These are phyloP conservation scores for Gymnodraco acuticeps DNA, from an alignment of 2,797 vertebrate genomes.

Conservation along the genomic window DNA sequence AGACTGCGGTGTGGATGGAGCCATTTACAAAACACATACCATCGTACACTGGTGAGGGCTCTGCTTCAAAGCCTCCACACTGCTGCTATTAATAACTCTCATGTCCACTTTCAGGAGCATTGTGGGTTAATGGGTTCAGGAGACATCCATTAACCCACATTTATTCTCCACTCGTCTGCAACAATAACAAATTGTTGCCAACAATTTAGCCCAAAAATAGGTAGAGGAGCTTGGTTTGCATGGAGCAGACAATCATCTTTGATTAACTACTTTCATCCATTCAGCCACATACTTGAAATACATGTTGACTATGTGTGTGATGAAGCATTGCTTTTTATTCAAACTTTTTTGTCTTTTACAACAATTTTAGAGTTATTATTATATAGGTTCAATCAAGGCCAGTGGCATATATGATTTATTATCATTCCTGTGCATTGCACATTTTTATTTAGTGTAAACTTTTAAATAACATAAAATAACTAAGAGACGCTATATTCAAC, in stretches of 20 bases:
- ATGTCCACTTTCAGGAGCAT: conserved; percentile 59
- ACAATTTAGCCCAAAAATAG: background rate
- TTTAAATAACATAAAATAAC: too few species aligned
- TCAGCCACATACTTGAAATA: background rate
- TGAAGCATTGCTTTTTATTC: background rate
- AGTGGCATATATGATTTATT: background rate
- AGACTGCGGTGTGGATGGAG: conserved; percentile 20
- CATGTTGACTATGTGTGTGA: background rate
- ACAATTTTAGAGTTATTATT: background rate
- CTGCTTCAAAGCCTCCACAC: conserved; percentile 62
- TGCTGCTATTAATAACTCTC: conserved; percentile 68
- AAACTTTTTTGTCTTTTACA: background rate
- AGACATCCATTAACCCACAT: conserved; percentile 9
- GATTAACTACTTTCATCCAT: conserved; percentile 18
- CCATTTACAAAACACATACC: conserved; percentile 64
- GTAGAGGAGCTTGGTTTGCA: background rate
- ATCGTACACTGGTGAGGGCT: conserved; percentile 55
- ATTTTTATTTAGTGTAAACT: too few species aligned
- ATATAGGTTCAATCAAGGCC: background rate
- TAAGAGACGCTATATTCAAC: too few species aligned
- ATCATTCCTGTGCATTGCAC: background rate
- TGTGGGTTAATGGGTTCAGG: conserved; percentile 47
- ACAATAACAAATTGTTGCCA: conserved; percentile 6
- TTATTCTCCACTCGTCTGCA: conserved; percentile 24
- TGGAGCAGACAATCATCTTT: conserved; percentile 17